A percentile compares a stretch with the other conserved stretches of the same genome.
Conservation (phyloP, 2,888 invertebrate species). For the Lepidonotus clava region DNA sequence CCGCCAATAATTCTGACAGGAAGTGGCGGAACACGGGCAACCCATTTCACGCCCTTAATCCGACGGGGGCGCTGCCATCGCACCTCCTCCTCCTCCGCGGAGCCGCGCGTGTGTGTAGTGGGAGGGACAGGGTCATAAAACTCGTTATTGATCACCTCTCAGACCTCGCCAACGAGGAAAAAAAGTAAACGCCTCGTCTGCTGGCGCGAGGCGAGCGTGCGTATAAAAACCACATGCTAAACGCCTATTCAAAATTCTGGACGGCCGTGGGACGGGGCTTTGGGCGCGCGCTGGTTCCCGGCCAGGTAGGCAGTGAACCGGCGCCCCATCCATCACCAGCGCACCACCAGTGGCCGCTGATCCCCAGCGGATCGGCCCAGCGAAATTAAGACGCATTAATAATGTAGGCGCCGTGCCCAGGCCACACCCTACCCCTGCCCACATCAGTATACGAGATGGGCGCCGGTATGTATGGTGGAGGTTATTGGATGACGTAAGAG, state of each 20-base stretch:
- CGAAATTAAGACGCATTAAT: conserved; percentile 45
- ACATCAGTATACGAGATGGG: too few relatives aligned
- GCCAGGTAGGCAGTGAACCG: conserved; percentile 2
- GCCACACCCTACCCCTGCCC: too few relatives aligned
- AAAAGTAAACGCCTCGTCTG: not conserved
- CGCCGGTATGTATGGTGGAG: too few relatives aligned
- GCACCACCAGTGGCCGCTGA: conserved; percentile 2
- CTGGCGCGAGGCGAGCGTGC: not conserved
- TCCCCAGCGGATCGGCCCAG: not conserved
- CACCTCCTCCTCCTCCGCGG: not conserved
- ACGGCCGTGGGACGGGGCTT: not conserved
- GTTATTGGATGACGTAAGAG: too few relatives aligned
- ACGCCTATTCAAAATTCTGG: conserved; percentile 11
- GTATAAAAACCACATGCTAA: not conserved
- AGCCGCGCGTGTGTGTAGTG: not conserved
- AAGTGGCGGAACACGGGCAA: not conserved
- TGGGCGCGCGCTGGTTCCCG: not conserved
- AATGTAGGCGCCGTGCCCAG: not conserved
- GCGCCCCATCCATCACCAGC: conserved; percentile 15
- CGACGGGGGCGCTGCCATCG: not conserved
- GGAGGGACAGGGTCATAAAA: conserved; percentile 28
- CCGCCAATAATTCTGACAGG: conserved; percentile 27
- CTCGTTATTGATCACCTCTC: conserved; percentile 42
- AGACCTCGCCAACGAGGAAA: not conserved
- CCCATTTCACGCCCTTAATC: conserved; percentile 44